Evolutionary conservation across 2,113 vertebrate species (phyloP), one percentile per base, ranked within the genome.

Genomic region (Podocnemis expansa): DNA sequence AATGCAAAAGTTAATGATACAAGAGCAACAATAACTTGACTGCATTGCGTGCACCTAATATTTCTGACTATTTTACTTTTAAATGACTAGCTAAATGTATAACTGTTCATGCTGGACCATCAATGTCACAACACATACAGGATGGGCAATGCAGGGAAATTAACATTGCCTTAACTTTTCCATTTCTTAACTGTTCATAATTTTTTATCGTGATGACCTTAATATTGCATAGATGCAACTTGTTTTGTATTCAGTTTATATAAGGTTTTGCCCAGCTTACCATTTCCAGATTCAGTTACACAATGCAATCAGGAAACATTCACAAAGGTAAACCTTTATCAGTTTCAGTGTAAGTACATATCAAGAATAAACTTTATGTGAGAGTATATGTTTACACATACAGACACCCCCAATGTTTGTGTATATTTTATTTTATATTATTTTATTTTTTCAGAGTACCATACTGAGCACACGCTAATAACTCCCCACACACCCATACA

Each of bases 181-280:
- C 82, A 60, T 76, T 87, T 60, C 1, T 2, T 45, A 31, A 80
- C 8, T n/a, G 75, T 80, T 94, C 89, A 80, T 84, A 1, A 29
- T 47, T 78, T 45, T 92, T 31, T 89, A 31, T 56, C 82, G 80
- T 80, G 67, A 55, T 34, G 67, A 2, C 79, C 27, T 10, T 93
- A 49, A 91, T n/a, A 24, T 75, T 76, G 25, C 41, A 45, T 45
- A 76, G 45, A 76, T 45, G 24, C 27, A 76, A 13, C 87, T 94
- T 27, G 49, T 85, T 90, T 94, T 94, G 56, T 94, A 95, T 81
- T 51, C 95, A 63, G 24, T 27, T 89, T 73, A 31, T 89, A 45
- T 80, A 89, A 82, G 78, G 87, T 85, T 93, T 63, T 0, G 73
- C 6, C 2, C 38, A 63, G 6, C 0, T 3, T 60, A 8, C 81